Conservation (phyloP, 2,797 vertebrate species). For the Harpagifer antarcticus region DNA sequence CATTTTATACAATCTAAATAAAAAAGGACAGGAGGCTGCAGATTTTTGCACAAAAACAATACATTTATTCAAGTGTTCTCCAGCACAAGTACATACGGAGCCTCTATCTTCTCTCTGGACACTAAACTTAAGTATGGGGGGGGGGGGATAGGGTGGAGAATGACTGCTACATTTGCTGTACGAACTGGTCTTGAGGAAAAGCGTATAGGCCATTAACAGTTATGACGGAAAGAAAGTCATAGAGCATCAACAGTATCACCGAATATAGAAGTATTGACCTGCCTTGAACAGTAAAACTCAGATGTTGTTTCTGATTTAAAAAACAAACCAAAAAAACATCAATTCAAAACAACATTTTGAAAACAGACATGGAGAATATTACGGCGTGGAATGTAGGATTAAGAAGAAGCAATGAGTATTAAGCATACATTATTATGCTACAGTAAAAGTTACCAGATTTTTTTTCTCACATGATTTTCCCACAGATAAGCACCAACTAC, state of each 20-base stretch:
- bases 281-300: slow-evolving; percentile 90
- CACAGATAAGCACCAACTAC: slow-evolving; percentile 99
- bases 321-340: slow-evolving; percentile 85
- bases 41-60: slow-evolving; percentile 96
- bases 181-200: slow-evolving; percentile 88
- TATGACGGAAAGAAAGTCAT: slow-evolving; percentile 93
- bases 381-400: slow-evolving; percentile 92
- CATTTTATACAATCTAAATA: slow-evolving; percentile 5
- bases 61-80: slow-evolving; percentile 99
- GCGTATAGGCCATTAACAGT: slow-evolving; percentile 91
- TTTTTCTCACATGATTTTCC: slow-evolving; percentile 91
- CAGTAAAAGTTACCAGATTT: slow-evolving; percentile 90
- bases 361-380: slow-evolving; percentile 82
- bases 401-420: slow-evolving; percentile 83
- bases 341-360: slow-evolving; percentile 78
- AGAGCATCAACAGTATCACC: slow-evolving; percentile 89
- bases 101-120: slow-evolving; percentile 93
- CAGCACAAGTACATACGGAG: slow-evolving; percentile 99
- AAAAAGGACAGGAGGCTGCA: slow-evolving; percentile 50
- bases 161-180: slow-evolving; percentile 97
- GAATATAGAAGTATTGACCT: slow-evolving; percentile 80
- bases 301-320: slow-evolving; percentile 88
- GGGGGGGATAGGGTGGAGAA: slow-evolving; percentile 84
- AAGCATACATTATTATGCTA: slow-evolving; percentile 90
- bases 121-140: slow-evolving; percentile 90